These are phyloP conservation scores for Platanista minor DNA, from an alignment of 2,113 vertebrate species.

Conservation along the genomic window DNA sequence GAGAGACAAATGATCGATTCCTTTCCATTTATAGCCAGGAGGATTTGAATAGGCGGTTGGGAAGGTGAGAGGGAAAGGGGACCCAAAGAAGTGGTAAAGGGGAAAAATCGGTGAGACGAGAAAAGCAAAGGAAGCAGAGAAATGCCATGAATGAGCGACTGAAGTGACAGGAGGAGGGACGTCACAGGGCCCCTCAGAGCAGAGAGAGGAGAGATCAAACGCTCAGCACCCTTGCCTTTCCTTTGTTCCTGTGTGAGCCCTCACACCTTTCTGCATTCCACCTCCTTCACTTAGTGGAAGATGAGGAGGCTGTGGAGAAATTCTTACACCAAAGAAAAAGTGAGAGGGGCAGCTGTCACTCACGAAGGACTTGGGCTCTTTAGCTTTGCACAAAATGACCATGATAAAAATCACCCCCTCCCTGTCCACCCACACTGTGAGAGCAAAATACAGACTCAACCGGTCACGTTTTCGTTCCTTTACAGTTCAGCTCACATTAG, in stretches of 20 bases:
- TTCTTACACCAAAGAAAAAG: not conserved
- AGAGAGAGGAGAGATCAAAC: constrained; percentile 33
- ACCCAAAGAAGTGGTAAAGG: constrained; percentile 23
- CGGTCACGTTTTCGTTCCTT: not conserved
- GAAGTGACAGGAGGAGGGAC: constrained; percentile 45
- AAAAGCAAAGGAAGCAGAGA: constrained; percentile 6
- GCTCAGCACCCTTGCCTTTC: not conserved
- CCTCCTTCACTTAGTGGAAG: not conserved
- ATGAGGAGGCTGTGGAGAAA: not conserved
- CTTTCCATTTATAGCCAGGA: constrained; percentile 7
- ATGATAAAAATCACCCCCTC: not conserved
- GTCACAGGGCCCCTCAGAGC: not conserved
- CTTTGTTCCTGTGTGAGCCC: not conserved
- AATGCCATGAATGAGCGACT: constrained; percentile 54
- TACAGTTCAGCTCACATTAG: not conserved
- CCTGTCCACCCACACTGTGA: not conserved
- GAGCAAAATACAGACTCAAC: not conserved
- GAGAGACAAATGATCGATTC: not conserved
- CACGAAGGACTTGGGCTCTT: not conserved
- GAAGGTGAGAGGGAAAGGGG: not conserved
- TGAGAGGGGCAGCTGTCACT: not conserved
- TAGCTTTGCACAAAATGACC: not conserved
- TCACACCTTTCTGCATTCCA: not conserved
- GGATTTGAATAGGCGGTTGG: not conserved
- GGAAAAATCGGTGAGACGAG: not conserved